These are phyloP conservation scores for Xenopus borealis DNA, from an alignment of 2,113 vertebrate species.

Conservation along the genomic window DNA sequence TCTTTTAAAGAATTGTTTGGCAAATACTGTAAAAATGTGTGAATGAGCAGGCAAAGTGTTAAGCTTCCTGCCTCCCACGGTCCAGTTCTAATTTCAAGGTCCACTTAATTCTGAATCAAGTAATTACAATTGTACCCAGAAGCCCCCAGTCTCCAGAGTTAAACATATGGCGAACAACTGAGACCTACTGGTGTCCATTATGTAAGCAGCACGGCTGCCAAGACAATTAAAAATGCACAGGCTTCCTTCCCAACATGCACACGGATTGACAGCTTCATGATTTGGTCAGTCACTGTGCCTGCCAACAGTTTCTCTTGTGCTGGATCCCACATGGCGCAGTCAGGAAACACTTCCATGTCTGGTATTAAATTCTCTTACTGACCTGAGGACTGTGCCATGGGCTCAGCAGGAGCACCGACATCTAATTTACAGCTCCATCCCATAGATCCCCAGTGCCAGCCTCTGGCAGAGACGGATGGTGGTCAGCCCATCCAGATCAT, in stretches of 20 bases:
- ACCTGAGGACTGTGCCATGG: constrained; percentile 71
- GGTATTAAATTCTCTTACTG: constrained; percentile 75
- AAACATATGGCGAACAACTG: constrained; percentile 86
- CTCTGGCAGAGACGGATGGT: constrained; percentile 81
- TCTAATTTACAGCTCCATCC: constrained; percentile 93
- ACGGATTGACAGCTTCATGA: constrained; percentile 78
- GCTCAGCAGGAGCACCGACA: constrained; percentile 80
- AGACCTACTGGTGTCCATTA: constrained; percentile 85
- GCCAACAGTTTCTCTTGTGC: constrained; percentile 67
- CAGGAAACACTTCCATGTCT: constrained; percentile 71
- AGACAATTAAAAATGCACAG: constrained; percentile 69
- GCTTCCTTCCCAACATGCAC: constrained; percentile 56
- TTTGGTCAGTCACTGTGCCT: constrained; percentile 60
- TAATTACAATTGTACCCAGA: constrained; percentile 88
- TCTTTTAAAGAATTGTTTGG: background rate
- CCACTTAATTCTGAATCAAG: constrained; percentile 94
- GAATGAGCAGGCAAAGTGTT: constrained; percentile 58
- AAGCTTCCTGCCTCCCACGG: constrained; percentile 65
- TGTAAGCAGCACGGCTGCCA: constrained; percentile 79
- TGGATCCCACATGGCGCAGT: constrained; percentile 67
- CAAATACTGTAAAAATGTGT: constrained; percentile 19
- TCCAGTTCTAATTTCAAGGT: constrained; percentile 99
- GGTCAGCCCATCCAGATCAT: constrained; percentile 85
- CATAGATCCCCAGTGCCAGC: constrained; percentile 78
- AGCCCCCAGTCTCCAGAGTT: constrained; percentile 85